A percentile compares a stretch with the other conserved stretches of the same genome.
Conservation (phyloP, 2,113 vertebrate genomes). For the Cnemophilus loriae region DNA sequence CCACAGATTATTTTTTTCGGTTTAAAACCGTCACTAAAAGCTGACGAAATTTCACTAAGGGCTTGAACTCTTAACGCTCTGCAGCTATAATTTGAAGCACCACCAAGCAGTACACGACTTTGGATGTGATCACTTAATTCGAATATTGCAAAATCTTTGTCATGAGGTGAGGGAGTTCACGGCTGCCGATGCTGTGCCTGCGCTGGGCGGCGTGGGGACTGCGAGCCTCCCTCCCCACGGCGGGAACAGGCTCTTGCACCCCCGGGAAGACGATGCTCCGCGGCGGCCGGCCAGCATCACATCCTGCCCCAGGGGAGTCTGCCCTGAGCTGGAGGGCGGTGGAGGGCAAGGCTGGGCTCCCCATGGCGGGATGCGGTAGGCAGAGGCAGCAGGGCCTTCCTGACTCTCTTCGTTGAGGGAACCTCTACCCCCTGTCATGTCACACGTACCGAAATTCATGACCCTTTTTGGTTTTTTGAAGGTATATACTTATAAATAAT, state of each 20-base stretch:
- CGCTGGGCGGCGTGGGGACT: neutral
- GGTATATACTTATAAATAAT: neutral
- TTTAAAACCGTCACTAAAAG: neutral
- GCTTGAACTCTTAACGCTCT: neutral
- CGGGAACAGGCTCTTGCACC: fast-evolving
- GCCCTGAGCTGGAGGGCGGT: fast-evolving
- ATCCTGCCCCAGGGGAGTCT: neutral
- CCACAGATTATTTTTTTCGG: neutral
- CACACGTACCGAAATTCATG: fast-evolving
- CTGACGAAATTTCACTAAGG: neutral
- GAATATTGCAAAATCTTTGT: neutral
- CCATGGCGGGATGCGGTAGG: fast-evolving
- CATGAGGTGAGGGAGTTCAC: neutral
- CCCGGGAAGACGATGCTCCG: neutral
- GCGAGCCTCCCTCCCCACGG: neutral
- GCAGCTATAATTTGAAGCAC: neutral
- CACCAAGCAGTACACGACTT: neutral
- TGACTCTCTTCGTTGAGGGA: neutral
- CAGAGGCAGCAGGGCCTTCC: neutral
- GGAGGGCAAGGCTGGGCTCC: neutral
- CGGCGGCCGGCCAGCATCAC: neutral
- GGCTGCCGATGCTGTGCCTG: neutral
- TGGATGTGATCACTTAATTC: fast-evolving
- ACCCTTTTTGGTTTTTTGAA: neutral
- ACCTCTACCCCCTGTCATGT: neutral